Percentiles rank a stretch among this genome's conserved stretches.
Conservation (phyloP, 2,113 vertebrate genomes). For the Chaetorhynchus papuensis region DNA sequence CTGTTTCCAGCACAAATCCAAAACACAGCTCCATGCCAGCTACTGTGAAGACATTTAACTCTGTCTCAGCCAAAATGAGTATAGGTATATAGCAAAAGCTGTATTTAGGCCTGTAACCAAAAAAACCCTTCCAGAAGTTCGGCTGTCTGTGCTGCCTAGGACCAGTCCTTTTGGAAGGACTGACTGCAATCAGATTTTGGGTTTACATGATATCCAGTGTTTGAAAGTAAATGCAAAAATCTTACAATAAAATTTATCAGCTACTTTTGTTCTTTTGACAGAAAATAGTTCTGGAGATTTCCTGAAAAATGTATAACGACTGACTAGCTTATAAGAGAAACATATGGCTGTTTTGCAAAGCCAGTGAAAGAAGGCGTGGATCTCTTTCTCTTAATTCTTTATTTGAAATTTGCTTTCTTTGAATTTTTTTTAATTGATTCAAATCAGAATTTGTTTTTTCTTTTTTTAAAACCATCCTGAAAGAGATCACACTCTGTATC, state of each 20-base stretch:
- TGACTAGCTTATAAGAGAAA: background rate
- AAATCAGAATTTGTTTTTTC: background rate
- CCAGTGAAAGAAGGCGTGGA: background rate
- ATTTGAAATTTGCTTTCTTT: background rate
- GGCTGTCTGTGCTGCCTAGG: background rate
- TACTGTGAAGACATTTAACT: background rate
- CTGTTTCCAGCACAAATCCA: background rate
- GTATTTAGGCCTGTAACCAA: background rate
- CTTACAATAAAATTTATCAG: background rate
- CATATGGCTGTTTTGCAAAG: accelerated
- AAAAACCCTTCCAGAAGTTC: background rate
- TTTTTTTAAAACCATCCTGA: background rate
- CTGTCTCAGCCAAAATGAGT: background rate
- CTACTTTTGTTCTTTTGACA: background rate
- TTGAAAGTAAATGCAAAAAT: background rate
- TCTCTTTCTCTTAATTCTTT: background rate
- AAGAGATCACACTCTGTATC: background rate
- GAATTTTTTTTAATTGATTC: background rate
- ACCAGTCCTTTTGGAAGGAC: background rate
- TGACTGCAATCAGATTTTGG: background rate
- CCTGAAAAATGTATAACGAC: background rate
- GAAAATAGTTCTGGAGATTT: background rate
- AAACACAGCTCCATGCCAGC: background rate
- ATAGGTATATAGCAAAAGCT: background rate
- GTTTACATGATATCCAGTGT: background rate